Evolutionary conservation across 2,113 vertebrate species (phyloP).

Genomic region (Phycodurus eques): DNA sequence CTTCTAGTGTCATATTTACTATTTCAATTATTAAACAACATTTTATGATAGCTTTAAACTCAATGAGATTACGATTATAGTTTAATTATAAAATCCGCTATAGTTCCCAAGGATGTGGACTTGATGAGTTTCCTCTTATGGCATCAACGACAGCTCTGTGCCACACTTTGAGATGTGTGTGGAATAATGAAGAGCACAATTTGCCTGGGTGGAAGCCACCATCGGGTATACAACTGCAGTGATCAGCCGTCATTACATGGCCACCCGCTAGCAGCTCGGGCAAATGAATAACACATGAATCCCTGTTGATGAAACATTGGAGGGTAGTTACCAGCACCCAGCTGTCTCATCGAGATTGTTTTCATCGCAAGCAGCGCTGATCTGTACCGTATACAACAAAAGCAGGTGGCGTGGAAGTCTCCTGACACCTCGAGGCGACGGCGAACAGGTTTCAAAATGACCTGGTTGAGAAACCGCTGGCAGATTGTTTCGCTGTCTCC

Average conservation of each 20-base stretch:
- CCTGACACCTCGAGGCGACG: slow-evolving; percentile 39
- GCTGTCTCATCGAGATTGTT: slow-evolving; percentile 66
- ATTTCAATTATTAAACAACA: slow-evolving; percentile 76
- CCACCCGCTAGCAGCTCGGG: slow-evolving; percentile 53
- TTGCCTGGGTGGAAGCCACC: slow-evolving; percentile 53
- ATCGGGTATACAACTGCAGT: slow-evolving; percentile 55
- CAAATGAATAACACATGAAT: slow-evolving; percentile 70
- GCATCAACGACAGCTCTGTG: slow-evolving; percentile 33
- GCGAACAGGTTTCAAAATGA: slow-evolving; percentile 62
- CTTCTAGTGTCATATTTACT: slow-evolving; percentile 71
- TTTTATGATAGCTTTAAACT: slow-evolving; percentile 70
- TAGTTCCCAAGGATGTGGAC: slow-evolving; percentile 53
- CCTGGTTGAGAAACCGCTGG: slow-evolving; percentile 34
- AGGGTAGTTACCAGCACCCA: slow-evolving; percentile 68
- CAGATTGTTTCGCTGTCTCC: slow-evolving; percentile 54
- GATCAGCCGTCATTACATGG: slow-evolving; percentile 68
- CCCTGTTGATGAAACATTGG: slow-evolving; percentile 72
- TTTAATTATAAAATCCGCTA: slow-evolving; percentile 56
- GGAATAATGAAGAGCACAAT: slow-evolving; percentile 55
- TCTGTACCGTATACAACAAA: slow-evolving; percentile 53
- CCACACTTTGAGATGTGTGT: slow-evolving; percentile 34
- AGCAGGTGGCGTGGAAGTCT: slow-evolving; percentile 57
- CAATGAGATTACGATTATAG: slow-evolving; percentile 60
- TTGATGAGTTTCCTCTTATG: slow-evolving; percentile 59
- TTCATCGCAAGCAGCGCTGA: slow-evolving; percentile 53